Conservation (phyloP, 2,888 invertebrate genomes). For the Cylloceria caligata region DNA sequence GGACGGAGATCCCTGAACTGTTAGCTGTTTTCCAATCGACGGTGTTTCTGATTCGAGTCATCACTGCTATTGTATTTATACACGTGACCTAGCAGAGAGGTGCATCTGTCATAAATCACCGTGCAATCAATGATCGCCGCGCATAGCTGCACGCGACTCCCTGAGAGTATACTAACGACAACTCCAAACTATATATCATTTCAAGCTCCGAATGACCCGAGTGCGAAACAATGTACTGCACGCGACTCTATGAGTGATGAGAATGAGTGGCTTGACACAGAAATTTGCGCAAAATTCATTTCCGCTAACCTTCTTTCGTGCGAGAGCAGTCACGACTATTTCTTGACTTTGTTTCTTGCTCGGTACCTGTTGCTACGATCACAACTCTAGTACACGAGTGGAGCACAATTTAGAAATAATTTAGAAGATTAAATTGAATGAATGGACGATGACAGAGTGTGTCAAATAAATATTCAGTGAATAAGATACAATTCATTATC, state of each 20-base stretch:
- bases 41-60: background rate
- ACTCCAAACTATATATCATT: constrained; percentile 15
- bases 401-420: too few relatives aligned
- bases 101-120: constrained; percentile 28
- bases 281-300: background rate
- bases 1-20: background rate
- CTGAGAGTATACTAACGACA: background rate
- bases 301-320: constrained; percentile 11
- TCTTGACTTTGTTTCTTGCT: background rate
- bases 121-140: constrained; percentile 10
- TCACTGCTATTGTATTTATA: background rate
- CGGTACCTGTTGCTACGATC: background rate
- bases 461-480: too few relatives aligned
- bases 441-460: too few relatives aligned
- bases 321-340: background rate
- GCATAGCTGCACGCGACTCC: constrained; percentile 30
- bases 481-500: too few relatives aligned
- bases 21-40: background rate
- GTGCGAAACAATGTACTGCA: background rate
- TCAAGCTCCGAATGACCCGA: constrained; percentile 6
- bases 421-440: too few relatives aligned
- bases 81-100: background rate
- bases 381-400: too few relatives aligned
- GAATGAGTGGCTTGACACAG: background rate
- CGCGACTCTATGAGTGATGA: background rate